Conservation (phyloP, 2,888 invertebrate species). For the Leucozona laternaria region DNA sequence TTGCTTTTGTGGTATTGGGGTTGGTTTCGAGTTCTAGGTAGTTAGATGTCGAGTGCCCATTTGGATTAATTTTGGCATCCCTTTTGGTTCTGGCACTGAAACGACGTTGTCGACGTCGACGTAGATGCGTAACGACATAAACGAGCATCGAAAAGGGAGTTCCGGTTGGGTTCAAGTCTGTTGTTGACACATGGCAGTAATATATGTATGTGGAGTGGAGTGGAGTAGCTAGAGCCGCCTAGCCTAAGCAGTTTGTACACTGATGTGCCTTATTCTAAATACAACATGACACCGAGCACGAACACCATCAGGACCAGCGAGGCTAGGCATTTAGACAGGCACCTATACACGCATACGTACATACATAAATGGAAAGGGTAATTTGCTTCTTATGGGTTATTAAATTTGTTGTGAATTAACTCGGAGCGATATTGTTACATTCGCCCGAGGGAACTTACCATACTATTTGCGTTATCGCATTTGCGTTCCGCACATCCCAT, state of each 20-base stretch:
- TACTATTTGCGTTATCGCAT: constrained; percentile 23
- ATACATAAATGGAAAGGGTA: constrained; percentile 29
- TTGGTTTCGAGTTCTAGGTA: constrained; percentile 20
- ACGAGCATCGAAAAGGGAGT: constrained; percentile 37
- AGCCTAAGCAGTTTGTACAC: constrained; percentile 31
- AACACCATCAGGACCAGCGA: background rate
- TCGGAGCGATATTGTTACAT: constrained; percentile 25
- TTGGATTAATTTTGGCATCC: constrained; percentile 48
- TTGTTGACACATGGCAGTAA: constrained; percentile 56
- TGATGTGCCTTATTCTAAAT: constrained; percentile 1
- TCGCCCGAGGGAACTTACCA: constrained; percentile 31
- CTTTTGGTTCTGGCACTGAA: background rate
- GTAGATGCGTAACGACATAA: constrained; percentile 18
- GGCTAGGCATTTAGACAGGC: background rate
- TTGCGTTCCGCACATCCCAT: background rate
- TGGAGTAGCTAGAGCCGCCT: constrained; percentile 22
- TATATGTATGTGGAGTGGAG: constrained; percentile 1
- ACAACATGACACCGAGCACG: background rate
- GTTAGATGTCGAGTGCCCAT: constrained; percentile 57
- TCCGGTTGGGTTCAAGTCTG: constrained; percentile 51
- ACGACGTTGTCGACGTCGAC: background rate
- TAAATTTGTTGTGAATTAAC: constrained; percentile 57
- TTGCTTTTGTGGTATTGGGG: constrained; percentile 33
- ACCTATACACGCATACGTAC: background rate
- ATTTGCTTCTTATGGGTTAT: constrained; percentile 63